Base-by-base conservation (phyloP, 2,888 invertebrate species). In the Agrochola macilenta region DNA sequence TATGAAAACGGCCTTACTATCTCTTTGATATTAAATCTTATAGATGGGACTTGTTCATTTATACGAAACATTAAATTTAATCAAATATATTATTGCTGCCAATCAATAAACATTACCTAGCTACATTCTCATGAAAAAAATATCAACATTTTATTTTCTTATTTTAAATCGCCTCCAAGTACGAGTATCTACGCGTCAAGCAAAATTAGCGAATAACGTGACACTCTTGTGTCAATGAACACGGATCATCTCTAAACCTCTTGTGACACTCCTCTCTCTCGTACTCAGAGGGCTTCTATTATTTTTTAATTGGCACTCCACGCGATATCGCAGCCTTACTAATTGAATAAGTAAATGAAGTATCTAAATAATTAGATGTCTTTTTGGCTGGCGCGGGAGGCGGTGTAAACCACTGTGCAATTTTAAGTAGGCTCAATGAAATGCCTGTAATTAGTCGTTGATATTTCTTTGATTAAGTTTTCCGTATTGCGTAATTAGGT, bases 261-360 rank as follows among this genome's bases (percentile, higher is more conserved):
- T 93, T 89, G 91, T 93, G 91, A 90, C 91, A 93, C 91, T 85
- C 88, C 88, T 95, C 93, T 93, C 94, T 87, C 93, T 94, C 92
- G 91, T 93, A 93, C 93, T 88, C 89, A 87, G 92, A 91, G 93
- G 91, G 91, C 89, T 92, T 93, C 95, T 94, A 94, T 95, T 95
- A 95, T 95, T 95, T 96, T 96, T 96, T 96, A 96, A 96, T 96
- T 96, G 96, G 95, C 94, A 95, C 96, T 96, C 92, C 84, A 88
- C 91, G 91, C 91, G 93, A 93, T 93, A 94, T 94, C 92, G 93
- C 93, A 93, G 93, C 93, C 93, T 94, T 94, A 92, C 94, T 95
- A 95, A 96, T 96, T 96, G 95, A 95, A 93, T 95, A 95, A 96
- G 93, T 95, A 95, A 95, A 96, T 95, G 93, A 95, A 95, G 95